These are phyloP conservation scores for Columba janthina DNA, from an alignment of 2,113 vertebrate genomes.

Conservation along the genomic window DNA sequence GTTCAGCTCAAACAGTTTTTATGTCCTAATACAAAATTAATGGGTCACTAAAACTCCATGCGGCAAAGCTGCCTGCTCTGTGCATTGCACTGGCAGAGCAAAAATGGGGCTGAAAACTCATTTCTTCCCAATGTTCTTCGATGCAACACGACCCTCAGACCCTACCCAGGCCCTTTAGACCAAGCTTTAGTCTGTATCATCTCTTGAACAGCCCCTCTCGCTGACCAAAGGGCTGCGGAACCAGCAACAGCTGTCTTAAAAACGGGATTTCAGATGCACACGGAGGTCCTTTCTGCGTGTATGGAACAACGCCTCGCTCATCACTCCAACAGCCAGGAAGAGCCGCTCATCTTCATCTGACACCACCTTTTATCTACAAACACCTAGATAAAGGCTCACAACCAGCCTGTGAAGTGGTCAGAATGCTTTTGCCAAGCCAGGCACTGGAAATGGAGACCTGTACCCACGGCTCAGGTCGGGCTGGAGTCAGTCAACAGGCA, in stretches of 20 bases:
- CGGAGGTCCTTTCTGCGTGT: neutral
- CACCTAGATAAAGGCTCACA: neutral
- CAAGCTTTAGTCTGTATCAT: neutral
- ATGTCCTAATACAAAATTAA: conserved; percentile 67
- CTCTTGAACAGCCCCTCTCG: neutral
- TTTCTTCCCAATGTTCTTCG: neutral
- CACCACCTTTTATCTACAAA: conserved; percentile 7
- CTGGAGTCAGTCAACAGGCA: neutral
- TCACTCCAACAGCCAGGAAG: conserved; percentile 1
- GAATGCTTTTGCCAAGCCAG: neutral
- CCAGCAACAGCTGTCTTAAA: neutral
- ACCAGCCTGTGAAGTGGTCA: neutral
- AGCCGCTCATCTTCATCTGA: conserved; percentile 7
- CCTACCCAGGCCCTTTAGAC: neutral
- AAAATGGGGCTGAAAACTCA: neutral
- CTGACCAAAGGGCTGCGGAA: neutral
- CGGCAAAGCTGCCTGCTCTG: neutral
- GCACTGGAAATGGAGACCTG: neutral
- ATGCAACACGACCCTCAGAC: neutral
- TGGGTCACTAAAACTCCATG: neutral
- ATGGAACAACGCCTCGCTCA: neutral
- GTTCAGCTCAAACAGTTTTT: conserved; percentile 54
- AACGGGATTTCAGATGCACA: neutral
- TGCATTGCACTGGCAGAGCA: neutral
- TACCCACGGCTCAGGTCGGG: neutral